Evolutionary conservation across 2,797 vertebrate species (phyloP).

Genomic region (Odontamblyopus lacepedii): DNA sequence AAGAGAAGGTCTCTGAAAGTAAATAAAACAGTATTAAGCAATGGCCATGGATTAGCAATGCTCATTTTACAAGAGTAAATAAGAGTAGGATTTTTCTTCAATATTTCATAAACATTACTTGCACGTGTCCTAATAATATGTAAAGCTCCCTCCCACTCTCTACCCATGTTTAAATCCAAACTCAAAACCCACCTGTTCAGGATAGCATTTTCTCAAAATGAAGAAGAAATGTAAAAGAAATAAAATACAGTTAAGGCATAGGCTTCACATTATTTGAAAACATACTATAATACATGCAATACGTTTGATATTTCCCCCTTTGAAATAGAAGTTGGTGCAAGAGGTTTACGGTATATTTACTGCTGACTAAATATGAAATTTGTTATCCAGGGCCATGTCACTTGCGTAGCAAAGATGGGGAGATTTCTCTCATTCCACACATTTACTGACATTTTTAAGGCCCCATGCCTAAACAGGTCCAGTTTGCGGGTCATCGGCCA

Average conservation of each 20-base stretch:
- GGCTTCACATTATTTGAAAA: no score
- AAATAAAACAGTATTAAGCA: slow-evolving; percentile 19
- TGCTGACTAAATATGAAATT: neutral
- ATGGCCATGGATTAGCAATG: neutral
- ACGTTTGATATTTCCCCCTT: neutral
- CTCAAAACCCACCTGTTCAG: no score
- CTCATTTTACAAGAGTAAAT: neutral
- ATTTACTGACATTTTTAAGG: neutral
- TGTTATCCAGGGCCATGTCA: neutral
- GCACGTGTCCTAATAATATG: no score
- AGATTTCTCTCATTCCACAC: neutral
- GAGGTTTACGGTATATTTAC: neutral
- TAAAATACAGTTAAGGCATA: no score
- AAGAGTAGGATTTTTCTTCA: no score
- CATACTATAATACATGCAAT: neutral
- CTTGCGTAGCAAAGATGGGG: neutral
- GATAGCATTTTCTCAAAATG: no score
- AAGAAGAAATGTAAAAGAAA: no score
- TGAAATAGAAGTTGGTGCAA: neutral
- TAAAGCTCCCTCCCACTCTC: no score
- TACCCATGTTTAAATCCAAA: no score
- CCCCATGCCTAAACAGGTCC: neutral
- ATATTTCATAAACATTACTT: no score
- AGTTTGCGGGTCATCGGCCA: neutral
- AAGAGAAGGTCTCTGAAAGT: slow-evolving; percentile 24